Conservation (phyloP, 2,113 vertebrate species). For the Sphaerodactylus townsendi region DNA sequence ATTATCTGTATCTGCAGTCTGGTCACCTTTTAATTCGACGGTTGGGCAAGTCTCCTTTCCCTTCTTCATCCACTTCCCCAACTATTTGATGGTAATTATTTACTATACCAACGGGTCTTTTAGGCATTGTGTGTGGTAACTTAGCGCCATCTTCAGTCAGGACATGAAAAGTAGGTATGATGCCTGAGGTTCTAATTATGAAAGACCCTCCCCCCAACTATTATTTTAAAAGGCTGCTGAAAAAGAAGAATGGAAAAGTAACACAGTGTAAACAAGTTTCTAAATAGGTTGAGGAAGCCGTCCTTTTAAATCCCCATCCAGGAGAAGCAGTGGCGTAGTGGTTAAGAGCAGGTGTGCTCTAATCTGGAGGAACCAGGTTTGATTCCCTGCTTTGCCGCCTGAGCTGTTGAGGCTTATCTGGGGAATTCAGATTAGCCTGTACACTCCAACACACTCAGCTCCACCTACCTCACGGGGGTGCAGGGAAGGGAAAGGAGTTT, state of each 20-base stretch:
- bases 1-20: not conserved
- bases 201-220: not conserved
- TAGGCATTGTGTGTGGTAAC: constrained; percentile 10
- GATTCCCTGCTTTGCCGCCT: too few relatives aligned
- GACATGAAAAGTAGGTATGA: constrained; percentile 3
- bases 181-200: not conserved
- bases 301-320: not conserved
- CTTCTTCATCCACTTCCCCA: not conserved
- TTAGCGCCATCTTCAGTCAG: constrained; percentile 59
- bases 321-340: too few relatives aligned
- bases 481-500: too few relatives aligned
- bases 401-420: too few relatives aligned
- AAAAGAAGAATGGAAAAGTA: constrained; percentile 2
- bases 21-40: not conserved
- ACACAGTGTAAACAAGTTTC: not conserved
- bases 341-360: too few relatives aligned
- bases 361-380: too few relatives aligned
- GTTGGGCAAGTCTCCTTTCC: not conserved
- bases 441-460: too few relatives aligned
- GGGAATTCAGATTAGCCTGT: too few relatives aligned
- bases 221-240: not conserved
- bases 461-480: too few relatives aligned
- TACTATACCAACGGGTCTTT: not conserved
- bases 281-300: constrained; percentile 8
- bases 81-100: not conserved